phyloP scores from a whole-genome alignment of 2,113 vertebrate species.

The Clupea harengus region DNA sequence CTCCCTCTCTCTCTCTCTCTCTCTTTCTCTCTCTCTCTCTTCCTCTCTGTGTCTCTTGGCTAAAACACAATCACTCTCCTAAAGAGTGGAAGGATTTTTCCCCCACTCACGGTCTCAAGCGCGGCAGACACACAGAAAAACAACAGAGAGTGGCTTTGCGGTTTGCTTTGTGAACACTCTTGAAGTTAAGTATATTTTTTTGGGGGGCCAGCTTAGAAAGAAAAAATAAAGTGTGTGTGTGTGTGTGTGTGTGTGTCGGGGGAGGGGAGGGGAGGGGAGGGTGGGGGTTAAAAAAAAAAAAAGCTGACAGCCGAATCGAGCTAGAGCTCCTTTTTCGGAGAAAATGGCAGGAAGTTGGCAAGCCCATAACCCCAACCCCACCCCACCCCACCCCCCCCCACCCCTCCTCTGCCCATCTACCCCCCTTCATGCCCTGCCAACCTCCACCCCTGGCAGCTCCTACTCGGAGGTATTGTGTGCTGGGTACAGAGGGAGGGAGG shows the following conservation, averaged over 20 bases:
- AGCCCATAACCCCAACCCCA: conserved; percentile 10
- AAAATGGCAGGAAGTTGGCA: conserved; percentile 52
- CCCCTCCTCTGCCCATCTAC: background rate
- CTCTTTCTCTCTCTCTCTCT: too few species aligned
- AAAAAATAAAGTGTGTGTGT: background rate
- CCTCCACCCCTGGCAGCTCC: conserved; percentile 19
- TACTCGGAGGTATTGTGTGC: conserved; percentile 38
- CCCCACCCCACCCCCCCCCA: background rate
- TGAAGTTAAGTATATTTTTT: conserved; percentile 42
- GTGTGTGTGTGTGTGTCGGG: background rate
- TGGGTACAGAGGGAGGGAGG: conserved; percentile 22
- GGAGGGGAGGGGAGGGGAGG: background rate
- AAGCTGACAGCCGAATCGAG: conserved; percentile 34
- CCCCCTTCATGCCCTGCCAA: background rate
- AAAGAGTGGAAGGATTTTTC: background rate
- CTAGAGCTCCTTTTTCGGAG: conserved; percentile 40
- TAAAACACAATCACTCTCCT: background rate
- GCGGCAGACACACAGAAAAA: background rate
- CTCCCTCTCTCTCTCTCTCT: too few species aligned
- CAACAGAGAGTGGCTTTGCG: conserved; percentile 26
- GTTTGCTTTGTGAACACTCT: conserved; percentile 37
- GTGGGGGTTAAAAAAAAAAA: conserved; percentile 12
- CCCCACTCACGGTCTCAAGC: background rate
- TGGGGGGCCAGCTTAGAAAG: conserved; percentile 23
- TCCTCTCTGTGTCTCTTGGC: too few species aligned